Base-by-base conservation (phyloP, 2,888 invertebrate genomes). In the Pycnomerus fuliginosus region DNA sequence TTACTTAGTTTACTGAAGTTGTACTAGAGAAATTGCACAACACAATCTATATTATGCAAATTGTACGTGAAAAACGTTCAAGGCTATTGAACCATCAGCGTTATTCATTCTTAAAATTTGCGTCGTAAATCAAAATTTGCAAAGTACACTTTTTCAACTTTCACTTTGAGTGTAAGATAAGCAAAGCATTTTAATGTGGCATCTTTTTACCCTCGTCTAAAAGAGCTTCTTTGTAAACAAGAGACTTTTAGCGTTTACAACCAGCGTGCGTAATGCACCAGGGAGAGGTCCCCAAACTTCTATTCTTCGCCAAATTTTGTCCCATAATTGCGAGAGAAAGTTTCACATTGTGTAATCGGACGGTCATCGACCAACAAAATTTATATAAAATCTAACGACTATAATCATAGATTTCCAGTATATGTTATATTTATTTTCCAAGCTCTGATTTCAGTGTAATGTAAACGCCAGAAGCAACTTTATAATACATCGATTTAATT, bases 51-150 rank as follows among this genome's bases (percentile, higher is more conserved):
- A 20, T 41, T 41, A 41, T 34, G 41, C 10, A 41, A 41, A 41
- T 41, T 11, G 3, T 11, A 8, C 31, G 10, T 20, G 20, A 47
- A 54, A 43, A 53, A 50, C 44, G 43, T 48, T 51, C 56, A 47
- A 43, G 46, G 37, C 29, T 48, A 37, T 40, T 42, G 48, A 55
- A 53, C 49, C 32, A 28, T 38, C 35, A 14, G 34, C 47, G 39
- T 47, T 50, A 29, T 49, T 31, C 44, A 45, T 55, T 56, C 54
- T 49, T 44, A 42, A 58, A 65, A 54, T 54, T 59, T 58, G 40
- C 41, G 48, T 30, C 67, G 56, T 70, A 70, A 70, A 70, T 70
- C 70, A 70, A 68, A 66, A 65, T 68, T 67, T 63, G 64, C 65
- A 64, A 60, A 68, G 64, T 64, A 61, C 61, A 62, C 64, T 65